Evolutionary conservation across 2,113 vertebrate species (phyloP).

Genomic region (Paramisgurnus dabryanus): DNA sequence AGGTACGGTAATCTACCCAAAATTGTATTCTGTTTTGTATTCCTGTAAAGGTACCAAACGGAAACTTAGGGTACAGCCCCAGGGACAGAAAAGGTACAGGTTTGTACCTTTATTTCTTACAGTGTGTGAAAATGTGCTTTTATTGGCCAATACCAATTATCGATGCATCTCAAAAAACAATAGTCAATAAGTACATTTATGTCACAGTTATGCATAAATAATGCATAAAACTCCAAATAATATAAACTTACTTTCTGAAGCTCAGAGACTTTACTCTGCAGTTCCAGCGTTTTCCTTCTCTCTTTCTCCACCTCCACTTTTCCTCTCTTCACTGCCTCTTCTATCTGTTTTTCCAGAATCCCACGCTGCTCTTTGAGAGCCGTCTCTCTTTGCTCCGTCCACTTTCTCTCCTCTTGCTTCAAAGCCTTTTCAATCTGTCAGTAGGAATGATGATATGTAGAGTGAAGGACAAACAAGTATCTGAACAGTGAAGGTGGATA

Average conservation of each 20-base stretch:
- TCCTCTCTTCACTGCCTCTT: conserved; percentile 37
- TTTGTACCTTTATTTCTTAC: too few species aligned
- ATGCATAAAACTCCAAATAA: not conserved
- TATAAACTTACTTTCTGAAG: conserved; percentile 71
- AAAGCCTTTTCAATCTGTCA: conserved; percentile 59
- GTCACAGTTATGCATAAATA: not conserved
- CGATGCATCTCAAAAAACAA: too few species aligned
- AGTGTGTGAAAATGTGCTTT: too few species aligned
- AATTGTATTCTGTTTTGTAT: too few species aligned
- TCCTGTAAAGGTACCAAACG: too few species aligned
- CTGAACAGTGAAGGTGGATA: not conserved
- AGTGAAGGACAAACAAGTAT: not conserved
- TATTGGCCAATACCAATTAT: too few species aligned
- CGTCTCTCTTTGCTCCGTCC: conserved; percentile 63
- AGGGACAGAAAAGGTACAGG: too few species aligned
- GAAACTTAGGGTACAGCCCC: too few species aligned
- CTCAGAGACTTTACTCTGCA: conserved; percentile 67
- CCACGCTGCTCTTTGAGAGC: conserved; percentile 57
- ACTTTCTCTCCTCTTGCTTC: conserved; percentile 53
- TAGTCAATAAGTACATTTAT: too few species aligned
- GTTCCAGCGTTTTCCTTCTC: conserved; percentile 44
- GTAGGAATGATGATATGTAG: not conserved
- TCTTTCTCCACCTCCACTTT: conserved; percentile 61
- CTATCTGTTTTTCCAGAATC: conserved; percentile 65
- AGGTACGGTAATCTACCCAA: too few species aligned